Evolutionary conservation across 2,113 vertebrate genomes (phyloP), one percentile per base, ranked within the genome.

Genomic region (Colinus virginianus): DNA sequence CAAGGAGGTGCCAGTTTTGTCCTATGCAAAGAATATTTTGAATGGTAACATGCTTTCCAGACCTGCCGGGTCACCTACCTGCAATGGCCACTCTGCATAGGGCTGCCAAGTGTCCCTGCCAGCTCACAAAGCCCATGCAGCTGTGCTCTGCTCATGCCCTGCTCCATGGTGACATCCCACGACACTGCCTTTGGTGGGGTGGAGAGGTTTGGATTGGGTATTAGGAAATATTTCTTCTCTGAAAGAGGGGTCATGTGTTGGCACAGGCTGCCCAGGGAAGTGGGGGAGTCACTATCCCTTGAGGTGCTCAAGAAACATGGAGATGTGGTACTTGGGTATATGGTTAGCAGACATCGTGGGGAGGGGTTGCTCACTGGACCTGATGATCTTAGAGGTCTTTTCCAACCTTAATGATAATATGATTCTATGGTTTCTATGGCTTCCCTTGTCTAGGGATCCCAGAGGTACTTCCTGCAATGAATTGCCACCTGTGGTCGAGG

Each of bases 11-110:
- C 63, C 84, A 46, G 42, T 79, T 89, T 74, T 1, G 0, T 92
- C 64, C 76, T 61, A 43, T n/a, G 83, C 89, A 79, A 83, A 94
- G 46, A 5, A 4, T 2, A n/a, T 80, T 91, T 92, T 61, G 56
- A 48, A 85, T 26, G n/a, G 5, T 28, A 76, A 84, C 76, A 72
- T 2, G 0, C 30, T 45, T 61, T 66, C 48, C 84, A 67, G 25
- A 40, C 10, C 61, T 64, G 80, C 20, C 46, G 71, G n/a, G 38
- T 4, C 3, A 15, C 56, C 76, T 59, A 32, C 66, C 61, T 55
- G 51, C 7, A 6, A 38, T 0, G 3, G 38, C 18, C 4, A 13
- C 7, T 1, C 12, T 32, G 56, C 22, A 40, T 2, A 0, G 12
- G 55, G 80, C 61, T 40, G 62, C 55, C 14, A 14, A 88, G 81